These are phyloP conservation scores for Holacanthella duospinosa DNA, from an alignment of 2,888 invertebrate genomes.

Conservation along the genomic window DNA sequence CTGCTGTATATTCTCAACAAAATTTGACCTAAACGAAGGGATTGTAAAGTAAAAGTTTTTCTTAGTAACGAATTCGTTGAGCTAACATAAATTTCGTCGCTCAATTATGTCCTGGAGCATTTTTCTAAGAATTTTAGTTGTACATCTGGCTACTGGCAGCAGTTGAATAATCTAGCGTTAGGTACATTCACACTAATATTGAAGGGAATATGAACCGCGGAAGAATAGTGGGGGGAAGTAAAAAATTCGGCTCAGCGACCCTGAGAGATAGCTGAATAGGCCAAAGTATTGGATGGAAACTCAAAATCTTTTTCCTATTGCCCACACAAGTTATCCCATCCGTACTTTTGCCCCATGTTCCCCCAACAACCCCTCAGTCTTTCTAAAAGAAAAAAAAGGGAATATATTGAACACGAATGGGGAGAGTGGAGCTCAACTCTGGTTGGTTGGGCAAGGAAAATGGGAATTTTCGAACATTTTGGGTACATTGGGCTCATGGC, in stretches of 20 bases:
- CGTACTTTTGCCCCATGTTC: too few species aligned
- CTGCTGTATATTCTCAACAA: too few species aligned
- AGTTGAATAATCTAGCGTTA: not conserved
- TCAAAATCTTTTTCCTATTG: not conserved
- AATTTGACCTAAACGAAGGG: not conserved
- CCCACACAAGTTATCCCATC: not conserved
- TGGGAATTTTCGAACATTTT: not conserved
- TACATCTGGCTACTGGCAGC: not conserved
- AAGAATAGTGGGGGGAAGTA: not conserved
- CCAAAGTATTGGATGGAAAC: too few species aligned
- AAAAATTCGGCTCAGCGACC: not conserved
- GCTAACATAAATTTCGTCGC: not conserved
- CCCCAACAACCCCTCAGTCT: too few species aligned
- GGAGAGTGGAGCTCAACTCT: too few species aligned
- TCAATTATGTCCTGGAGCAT: not conserved
- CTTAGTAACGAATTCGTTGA: not conserved
- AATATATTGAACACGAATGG: too few species aligned
- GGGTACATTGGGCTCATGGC: slow-evolving; percentile 2
- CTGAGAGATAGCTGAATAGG: not conserved
- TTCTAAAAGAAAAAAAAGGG: too few species aligned
- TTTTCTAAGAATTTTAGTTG: slow-evolving; percentile 1
- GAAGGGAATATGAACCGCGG: too few species aligned
- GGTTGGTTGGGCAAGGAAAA: not conserved
- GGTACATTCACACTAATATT: not conserved
- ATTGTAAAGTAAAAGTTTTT: too few species aligned